Evolutionary conservation across 1,140 invertebrate species (phyloP).

Genomic region (Chlorops oryzae): DNA sequence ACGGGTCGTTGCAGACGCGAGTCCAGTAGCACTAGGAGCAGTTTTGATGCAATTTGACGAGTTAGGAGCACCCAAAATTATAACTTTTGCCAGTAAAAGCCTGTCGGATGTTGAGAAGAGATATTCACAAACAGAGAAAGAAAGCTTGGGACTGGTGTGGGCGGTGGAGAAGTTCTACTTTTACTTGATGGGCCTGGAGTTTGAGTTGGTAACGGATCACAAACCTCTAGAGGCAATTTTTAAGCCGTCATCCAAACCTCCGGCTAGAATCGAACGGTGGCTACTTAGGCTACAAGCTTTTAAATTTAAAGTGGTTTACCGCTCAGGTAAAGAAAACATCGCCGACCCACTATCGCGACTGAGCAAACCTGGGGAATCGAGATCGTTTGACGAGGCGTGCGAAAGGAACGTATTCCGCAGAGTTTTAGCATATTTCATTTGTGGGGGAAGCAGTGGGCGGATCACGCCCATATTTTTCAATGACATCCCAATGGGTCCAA

Average conservation of each 20-base stretch:
- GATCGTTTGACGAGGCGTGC: no score
- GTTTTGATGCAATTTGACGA: slow-evolving; percentile 1
- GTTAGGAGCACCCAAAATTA: neutral
- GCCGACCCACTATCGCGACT: no score
- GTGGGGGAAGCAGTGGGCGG: no score
- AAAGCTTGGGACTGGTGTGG: slow-evolving; percentile 36
- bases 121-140: slow-evolving; percentile 46
- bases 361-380: no score
- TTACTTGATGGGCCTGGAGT: slow-evolving; percentile 29
- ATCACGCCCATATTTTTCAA: no score
- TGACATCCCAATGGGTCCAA: no score
- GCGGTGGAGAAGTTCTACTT: slow-evolving; percentile 27
- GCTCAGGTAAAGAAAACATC: no score
- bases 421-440: no score
- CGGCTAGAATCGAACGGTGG: slow-evolving; percentile 24
- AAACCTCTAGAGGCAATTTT: slow-evolving; percentile 24
- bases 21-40: slow-evolving; percentile 41
- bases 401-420: no score
- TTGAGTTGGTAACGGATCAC: slow-evolving; percentile 45
- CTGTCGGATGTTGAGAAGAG: slow-evolving; percentile 35
- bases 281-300: slow-evolving; percentile 24
- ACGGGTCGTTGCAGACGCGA: slow-evolving; percentile 47
- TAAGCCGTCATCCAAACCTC: slow-evolving; percentile 18
- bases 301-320: no score
- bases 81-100: slow-evolving; percentile 21